A percentile compares a stretch with the other conserved stretches of the same genome.
Evolutionary conservation across 2,797 vertebrate genomes (phyloP).

Genomic region (Molossus molossus): DNA sequence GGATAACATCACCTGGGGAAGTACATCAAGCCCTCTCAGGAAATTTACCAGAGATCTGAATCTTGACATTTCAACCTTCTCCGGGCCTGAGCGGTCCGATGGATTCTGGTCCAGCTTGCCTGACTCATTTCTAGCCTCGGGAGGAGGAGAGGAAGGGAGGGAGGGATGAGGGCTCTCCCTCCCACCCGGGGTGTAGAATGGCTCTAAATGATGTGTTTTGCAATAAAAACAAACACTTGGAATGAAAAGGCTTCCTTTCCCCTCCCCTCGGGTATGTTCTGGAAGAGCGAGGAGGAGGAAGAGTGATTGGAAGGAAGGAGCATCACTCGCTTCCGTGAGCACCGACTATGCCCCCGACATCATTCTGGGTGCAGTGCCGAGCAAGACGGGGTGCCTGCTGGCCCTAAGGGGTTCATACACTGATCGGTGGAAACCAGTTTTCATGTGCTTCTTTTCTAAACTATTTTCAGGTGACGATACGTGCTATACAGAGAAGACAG

Average conservation of each 20-base stretch:
- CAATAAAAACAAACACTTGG: not conserved
- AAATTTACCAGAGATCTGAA: slow-evolving; percentile 44
- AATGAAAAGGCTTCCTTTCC: not conserved
- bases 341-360: not conserved
- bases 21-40: not conserved
- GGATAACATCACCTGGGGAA: not conserved
- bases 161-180: not conserved
- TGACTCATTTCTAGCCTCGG: not conserved
- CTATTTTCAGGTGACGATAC: not conserved
- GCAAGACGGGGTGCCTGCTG: not conserved
- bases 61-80: slow-evolving; percentile 3
- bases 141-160: not conserved
- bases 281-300: not conserved
- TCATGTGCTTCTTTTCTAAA: not conserved
- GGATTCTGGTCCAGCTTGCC: not conserved
- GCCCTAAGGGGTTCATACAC: not conserved
- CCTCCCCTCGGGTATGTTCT: not conserved
- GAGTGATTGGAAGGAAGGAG: not conserved
- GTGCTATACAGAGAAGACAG: not conserved
- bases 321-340: not conserved
- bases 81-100: not conserved
- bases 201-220: not conserved
- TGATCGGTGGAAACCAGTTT: not conserved
- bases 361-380: not conserved
- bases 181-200: not conserved